Percentiles rank a stretch among this genome's conserved stretches.
These are phyloP conservation scores for Steinernema feltiae DNA, from an alignment of 1,140 invertebrate species.

Conservation along the genomic window DNA sequence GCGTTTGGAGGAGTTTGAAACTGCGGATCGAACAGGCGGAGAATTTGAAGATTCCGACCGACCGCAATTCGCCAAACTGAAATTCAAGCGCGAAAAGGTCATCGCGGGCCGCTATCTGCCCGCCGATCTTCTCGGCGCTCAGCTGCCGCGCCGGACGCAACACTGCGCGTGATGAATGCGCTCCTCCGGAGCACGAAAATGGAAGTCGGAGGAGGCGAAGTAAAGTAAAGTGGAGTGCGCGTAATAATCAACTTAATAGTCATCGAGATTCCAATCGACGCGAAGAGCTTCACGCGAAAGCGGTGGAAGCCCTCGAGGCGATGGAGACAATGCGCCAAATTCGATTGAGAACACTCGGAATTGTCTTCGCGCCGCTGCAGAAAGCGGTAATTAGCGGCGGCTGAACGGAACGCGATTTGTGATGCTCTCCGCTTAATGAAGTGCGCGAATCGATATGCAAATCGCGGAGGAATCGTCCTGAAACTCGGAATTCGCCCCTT, in stretches of 20 bases:
- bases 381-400: background rate
- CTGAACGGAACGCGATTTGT: constrained; percentile 9
- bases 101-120: background rate
- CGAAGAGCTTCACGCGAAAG: background rate
- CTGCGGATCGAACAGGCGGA: no score
- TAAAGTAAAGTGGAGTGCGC: constrained; percentile 11
- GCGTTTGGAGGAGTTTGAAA: no score
- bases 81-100: background rate
- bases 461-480: background rate
- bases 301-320: background rate
- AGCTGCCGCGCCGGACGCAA: background rate
- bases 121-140: background rate
- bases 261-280: background rate
- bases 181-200: background rate
- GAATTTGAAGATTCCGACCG: no score
- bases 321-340: background rate
- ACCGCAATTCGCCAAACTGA: background rate
- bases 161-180: background rate
- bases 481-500: background rate
- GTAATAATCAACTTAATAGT: constrained; percentile 14
- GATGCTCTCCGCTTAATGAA: constrained; percentile 10
- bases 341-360: background rate
- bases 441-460: background rate
- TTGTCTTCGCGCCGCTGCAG: background rate
- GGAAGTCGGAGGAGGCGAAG: background rate